Conservation (phyloP, 2,797 vertebrate genomes). For the Echiichthys vipera region DNA sequence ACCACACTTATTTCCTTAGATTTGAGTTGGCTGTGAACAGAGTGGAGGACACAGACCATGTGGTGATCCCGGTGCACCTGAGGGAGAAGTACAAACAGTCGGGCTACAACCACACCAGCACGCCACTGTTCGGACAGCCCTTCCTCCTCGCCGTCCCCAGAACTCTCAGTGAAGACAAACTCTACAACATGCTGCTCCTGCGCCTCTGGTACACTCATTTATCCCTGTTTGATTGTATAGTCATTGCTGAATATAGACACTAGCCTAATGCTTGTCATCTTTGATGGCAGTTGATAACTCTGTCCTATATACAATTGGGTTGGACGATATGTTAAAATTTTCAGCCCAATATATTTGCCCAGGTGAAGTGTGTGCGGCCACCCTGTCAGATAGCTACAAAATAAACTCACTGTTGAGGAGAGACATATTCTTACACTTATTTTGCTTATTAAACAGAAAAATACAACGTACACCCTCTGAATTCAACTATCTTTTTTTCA, state of each 20-base stretch:
- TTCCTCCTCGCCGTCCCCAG: constrained; percentile 96
- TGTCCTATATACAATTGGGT: too few species aligned
- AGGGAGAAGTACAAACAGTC: constrained; percentile 97
- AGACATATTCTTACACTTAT: too few species aligned
- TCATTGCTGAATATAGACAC: background rate
- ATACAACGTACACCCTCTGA: too few species aligned
- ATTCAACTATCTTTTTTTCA: too few species aligned
- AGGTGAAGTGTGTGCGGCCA: too few species aligned
- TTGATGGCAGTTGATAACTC: background rate
- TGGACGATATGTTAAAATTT: too few species aligned
- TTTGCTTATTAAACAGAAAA: too few species aligned
- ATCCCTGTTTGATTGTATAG: background rate
- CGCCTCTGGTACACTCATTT: constrained; percentile 90
- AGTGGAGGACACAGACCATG: constrained; percentile 94
- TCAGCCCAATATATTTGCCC: too few species aligned
- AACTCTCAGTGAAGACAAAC: constrained; percentile 95
- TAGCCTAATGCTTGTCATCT: background rate
- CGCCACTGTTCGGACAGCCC: constrained; percentile 94
- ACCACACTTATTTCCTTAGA: constrained; percentile 67
- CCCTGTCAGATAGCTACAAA: too few species aligned
- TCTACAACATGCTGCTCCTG: constrained; percentile 95
- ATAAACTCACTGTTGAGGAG: too few species aligned
- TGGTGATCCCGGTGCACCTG: constrained; percentile 96
- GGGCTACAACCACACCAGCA: constrained; percentile 95
- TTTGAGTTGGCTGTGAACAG: constrained; percentile 95